These are phyloP conservation scores for Emmelina monodactyla DNA, from an alignment of 2,888 invertebrate genomes.

Conservation along the genomic window DNA sequence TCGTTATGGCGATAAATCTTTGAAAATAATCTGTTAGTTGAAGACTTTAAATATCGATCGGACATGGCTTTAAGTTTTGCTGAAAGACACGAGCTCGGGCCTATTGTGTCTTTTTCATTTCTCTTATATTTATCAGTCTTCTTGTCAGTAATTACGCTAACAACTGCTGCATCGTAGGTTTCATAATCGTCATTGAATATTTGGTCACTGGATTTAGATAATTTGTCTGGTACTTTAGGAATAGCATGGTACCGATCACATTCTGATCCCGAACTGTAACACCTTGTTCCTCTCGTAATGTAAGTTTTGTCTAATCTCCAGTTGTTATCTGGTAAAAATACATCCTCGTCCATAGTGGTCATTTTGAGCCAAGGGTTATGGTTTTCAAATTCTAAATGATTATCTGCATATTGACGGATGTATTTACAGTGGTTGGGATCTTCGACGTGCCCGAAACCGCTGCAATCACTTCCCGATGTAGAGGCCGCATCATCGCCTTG, in stretches of 20 bases:
- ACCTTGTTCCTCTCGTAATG: constrained; percentile 46
- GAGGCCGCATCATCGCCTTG: constrained; percentile 57
- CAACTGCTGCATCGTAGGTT: constrained; percentile 32
- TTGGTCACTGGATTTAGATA: constrained; percentile 63
- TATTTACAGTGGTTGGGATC: constrained; percentile 45
- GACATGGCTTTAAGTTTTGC: constrained; percentile 77
- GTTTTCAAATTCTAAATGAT: constrained; percentile 55
- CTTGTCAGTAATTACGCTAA: constrained; percentile 36
- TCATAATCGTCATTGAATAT: constrained; percentile 62
- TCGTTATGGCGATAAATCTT: constrained; percentile 68
- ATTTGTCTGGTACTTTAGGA: constrained; percentile 47
- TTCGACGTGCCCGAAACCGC: constrained; percentile 56
- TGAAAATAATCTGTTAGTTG: constrained; percentile 73
- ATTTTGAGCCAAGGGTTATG: constrained; percentile 60
- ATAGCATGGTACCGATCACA: constrained; percentile 54
- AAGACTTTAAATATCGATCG: constrained; percentile 74
- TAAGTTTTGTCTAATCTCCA: constrained; percentile 51
- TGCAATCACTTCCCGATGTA: constrained; percentile 61
- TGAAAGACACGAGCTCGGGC: constrained; percentile 70
- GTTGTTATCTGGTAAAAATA: constrained; percentile 46
- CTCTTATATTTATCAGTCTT: constrained; percentile 62
- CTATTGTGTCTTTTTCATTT: constrained; percentile 54
- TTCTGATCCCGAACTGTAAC: constrained; percentile 60
- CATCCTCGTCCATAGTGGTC: constrained; percentile 54
- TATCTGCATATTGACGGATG: constrained; percentile 35